Percentiles rank a stretch among this genome's conserved stretches.
Evolutionary conservation across 2,797 vertebrate genomes (phyloP).

Genomic region (Gambelia wislizenii): DNA sequence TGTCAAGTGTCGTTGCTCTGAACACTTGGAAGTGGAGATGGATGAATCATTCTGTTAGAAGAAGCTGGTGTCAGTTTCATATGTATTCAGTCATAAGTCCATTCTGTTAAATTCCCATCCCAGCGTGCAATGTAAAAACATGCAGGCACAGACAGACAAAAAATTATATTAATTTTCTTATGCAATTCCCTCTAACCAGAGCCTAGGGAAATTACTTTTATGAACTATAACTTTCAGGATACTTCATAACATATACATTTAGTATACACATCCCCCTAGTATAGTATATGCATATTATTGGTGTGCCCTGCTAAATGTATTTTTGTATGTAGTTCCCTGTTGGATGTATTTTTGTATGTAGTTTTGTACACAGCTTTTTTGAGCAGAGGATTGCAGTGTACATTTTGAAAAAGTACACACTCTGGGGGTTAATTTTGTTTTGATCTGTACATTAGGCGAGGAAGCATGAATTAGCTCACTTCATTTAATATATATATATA

Average conservation of each 20-base stretch:
- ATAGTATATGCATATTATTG: neutral
- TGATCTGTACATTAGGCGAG: neutral
- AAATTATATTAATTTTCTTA: neutral
- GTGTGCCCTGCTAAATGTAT: neutral
- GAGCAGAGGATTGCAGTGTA: neutral
- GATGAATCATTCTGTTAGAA: neutral
- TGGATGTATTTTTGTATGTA: neutral
- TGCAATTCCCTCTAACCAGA: neutral
- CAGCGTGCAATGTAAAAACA: neutral
- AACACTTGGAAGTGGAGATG: conserved; percentile 26
- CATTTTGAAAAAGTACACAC: neutral
- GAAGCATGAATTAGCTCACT: neutral
- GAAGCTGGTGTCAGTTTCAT: neutral
- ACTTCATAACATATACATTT: too few species aligned
- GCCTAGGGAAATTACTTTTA: too few species aligned
- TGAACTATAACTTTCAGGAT: too few species aligned
- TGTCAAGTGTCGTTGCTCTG: conserved; percentile 35
- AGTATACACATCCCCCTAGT: neutral
- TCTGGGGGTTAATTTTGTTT: neutral
- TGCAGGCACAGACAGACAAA: neutral
- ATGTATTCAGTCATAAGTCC: neutral
- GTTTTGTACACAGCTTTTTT: neutral
- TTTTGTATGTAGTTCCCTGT: neutral
- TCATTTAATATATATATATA: too few species aligned
- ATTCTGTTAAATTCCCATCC: neutral